phyloP scores from a whole-genome alignment of 2,888 invertebrate species.

The Eurytoma adleriae region DNA sequence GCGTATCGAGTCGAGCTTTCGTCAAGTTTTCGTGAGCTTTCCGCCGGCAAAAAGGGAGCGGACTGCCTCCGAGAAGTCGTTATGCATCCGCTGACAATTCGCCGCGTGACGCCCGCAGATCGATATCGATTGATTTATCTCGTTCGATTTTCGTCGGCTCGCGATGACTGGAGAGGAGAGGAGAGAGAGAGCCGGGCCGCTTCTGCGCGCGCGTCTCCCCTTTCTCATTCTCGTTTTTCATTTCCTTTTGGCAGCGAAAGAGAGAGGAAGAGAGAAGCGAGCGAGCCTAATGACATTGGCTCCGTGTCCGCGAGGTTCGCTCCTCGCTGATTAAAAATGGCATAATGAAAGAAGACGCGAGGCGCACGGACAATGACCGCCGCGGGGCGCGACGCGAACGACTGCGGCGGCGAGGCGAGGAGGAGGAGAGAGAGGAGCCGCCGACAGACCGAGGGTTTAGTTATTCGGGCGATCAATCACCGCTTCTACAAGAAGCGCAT shows the following conservation, averaged over 20 bases:
- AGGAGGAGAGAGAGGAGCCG: conserved; percentile 36
- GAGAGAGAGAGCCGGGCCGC: conserved; percentile 19
- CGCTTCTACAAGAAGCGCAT: conserved; percentile 68
- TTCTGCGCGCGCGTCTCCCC: conserved; percentile 17
- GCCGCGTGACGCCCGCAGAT: conserved; percentile 61
- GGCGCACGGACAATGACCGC: conserved; percentile 66
- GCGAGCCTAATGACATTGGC: conserved; percentile 64
- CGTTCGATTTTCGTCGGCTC: conserved; percentile 63
- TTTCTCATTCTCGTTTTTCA: conserved; percentile 53
- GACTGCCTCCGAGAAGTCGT: conserved; percentile 47
- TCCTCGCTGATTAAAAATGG: conserved; percentile 71
- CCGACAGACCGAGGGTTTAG: conserved; percentile 61
- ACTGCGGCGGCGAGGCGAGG: conserved; percentile 59
- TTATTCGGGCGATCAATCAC: conserved; percentile 73
- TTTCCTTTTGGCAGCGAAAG: conserved; percentile 48
- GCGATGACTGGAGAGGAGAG: conserved; percentile 61
- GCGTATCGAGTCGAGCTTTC: conserved; percentile 15
- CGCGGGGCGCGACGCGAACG: conserved; percentile 45
- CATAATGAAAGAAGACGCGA: conserved; percentile 71
- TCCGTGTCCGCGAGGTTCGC: conserved; percentile 58
- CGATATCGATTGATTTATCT: conserved; percentile 74
- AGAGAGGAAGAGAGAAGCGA: conserved; percentile 3
- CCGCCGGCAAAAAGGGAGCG: conserved; percentile 19
- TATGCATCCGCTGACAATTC: conserved; percentile 58
- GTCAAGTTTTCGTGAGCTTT: conserved; percentile 45